Percentiles rank a stretch among this genome's conserved stretches.
Evolutionary conservation across 2,888 invertebrate genomes (phyloP).

Genomic region (Dynastes tityus): DNA sequence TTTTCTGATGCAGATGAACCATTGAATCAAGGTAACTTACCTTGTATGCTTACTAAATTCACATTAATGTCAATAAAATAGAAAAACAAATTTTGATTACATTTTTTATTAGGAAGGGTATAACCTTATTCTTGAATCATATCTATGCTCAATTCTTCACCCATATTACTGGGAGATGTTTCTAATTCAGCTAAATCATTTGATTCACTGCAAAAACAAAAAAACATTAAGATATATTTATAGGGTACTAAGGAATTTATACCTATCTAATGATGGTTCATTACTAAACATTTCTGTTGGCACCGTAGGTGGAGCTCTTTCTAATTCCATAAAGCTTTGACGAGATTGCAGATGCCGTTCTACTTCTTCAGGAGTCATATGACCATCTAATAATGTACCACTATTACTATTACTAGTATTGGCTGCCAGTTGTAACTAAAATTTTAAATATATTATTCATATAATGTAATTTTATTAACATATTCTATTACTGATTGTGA

Average conservation of each 20-base stretch:
- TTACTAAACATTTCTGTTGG: slow-evolving; percentile 97
- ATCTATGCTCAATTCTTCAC: slow-evolving; percentile 84
- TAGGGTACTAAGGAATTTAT: slow-evolving; percentile 54
- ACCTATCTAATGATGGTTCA: slow-evolving; percentile 91
- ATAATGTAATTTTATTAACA: neutral
- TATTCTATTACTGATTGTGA: slow-evolving; percentile 43
- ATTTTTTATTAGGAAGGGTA: neutral
- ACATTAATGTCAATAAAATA: no score
- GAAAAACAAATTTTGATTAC: no score
- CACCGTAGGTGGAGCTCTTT: slow-evolving; percentile 90
- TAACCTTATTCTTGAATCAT: slow-evolving; percentile 69
- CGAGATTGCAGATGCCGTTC: slow-evolving; percentile 91
- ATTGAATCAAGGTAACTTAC: no score
- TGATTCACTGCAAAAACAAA: slow-evolving; percentile 79
- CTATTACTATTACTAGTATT: slow-evolving; percentile 55
- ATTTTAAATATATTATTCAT: neutral
- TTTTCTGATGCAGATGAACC: no score
- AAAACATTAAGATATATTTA: neutral
- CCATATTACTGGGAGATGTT: slow-evolving; percentile 86
- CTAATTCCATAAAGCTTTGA: slow-evolving; percentile 86
- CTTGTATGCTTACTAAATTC: no score
- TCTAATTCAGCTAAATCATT: slow-evolving; percentile 85
- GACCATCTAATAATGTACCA: slow-evolving; percentile 79
- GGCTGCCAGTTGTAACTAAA: slow-evolving; percentile 72
- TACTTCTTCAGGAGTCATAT: slow-evolving; percentile 93